Conservation (phyloP, 2,888 invertebrate genomes). For the Carabus problematicus region DNA sequence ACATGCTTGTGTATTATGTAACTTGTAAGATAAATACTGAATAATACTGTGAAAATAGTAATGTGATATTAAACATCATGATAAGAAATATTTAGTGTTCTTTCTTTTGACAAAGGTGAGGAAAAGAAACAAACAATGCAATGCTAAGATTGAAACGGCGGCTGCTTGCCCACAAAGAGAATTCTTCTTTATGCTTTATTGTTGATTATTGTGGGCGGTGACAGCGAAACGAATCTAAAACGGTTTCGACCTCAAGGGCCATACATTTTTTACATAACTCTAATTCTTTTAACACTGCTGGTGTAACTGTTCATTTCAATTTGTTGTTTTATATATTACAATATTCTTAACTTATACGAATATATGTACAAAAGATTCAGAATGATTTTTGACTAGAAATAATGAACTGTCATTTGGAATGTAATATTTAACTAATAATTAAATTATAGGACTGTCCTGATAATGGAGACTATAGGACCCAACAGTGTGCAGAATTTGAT, state of each 20-base stretch:
- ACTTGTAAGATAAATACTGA: too few species aligned
- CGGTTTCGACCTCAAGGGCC: slow-evolving; percentile 6
- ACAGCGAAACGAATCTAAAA: slow-evolving; percentile 1
- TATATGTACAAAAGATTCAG: background rate
- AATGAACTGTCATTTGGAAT: slow-evolving; percentile 3
- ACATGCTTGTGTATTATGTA: too few species aligned
- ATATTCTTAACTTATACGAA: background rate
- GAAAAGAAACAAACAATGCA: slow-evolving; percentile 7
- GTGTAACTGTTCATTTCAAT: slow-evolving; percentile 4
- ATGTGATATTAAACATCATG: too few species aligned
- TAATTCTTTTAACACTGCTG: too few species aligned
- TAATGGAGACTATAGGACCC: slow-evolving; percentile 80
- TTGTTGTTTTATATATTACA: background rate
- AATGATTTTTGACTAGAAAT: too few species aligned
- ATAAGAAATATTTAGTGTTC: background rate
- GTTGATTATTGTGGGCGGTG: slow-evolving; percentile 10
- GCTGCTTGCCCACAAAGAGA: background rate
- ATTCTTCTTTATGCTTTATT: background rate
- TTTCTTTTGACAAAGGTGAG: slow-evolving; percentile 3
- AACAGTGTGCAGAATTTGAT: slow-evolving; percentile 90
- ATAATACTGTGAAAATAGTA: too few species aligned
- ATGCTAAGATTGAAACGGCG: background rate
- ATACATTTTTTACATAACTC: background rate
- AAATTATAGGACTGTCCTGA: slow-evolving; percentile 78
- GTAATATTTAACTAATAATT: slow-evolving; percentile 31